phyloP scores from a whole-genome alignment of 2,888 invertebrate genomes.

The Dynastes tityus region DNA sequence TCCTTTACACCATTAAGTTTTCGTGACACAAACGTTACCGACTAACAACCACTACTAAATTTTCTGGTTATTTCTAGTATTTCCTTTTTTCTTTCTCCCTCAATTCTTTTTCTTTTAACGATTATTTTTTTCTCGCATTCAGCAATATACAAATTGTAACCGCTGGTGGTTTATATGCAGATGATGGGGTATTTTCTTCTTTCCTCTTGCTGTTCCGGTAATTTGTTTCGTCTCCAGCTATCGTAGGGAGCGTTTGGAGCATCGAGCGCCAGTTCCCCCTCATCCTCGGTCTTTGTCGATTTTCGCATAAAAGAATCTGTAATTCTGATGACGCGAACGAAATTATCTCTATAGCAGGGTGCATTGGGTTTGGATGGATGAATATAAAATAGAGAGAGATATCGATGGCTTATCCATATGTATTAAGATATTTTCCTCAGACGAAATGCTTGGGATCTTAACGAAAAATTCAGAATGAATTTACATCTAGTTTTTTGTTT shows the following conservation, averaged over 20 bases:
- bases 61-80: background rate
- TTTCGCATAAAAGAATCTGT: slow-evolving; percentile 3
- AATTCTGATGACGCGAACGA: slow-evolving; percentile 16
- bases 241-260: background rate
- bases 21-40: too few relatives aligned
- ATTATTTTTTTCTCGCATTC: background rate
- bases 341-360: background rate
- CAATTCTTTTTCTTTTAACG: background rate
- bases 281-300: background rate
- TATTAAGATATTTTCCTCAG: too few relatives aligned
- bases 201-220: slow-evolving; percentile 1
- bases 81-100: background rate
- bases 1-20: too few relatives aligned
- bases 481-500: too few relatives aligned
- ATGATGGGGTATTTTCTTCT: background rate
- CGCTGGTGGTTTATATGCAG: slow-evolving; percentile 4
- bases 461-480: too few relatives aligned
- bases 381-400: background rate
- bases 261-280: background rate
- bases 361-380: background rate
- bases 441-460: too few relatives aligned
- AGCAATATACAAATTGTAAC: slow-evolving; percentile 12
- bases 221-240: background rate
- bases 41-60: too few relatives aligned
- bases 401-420: too few relatives aligned